Percentiles rank a stretch among this genome's conserved stretches.
These are phyloP conservation scores for Tetrax tetrax DNA, from an alignment of 2,113 vertebrate species.

Conservation along the genomic window DNA sequence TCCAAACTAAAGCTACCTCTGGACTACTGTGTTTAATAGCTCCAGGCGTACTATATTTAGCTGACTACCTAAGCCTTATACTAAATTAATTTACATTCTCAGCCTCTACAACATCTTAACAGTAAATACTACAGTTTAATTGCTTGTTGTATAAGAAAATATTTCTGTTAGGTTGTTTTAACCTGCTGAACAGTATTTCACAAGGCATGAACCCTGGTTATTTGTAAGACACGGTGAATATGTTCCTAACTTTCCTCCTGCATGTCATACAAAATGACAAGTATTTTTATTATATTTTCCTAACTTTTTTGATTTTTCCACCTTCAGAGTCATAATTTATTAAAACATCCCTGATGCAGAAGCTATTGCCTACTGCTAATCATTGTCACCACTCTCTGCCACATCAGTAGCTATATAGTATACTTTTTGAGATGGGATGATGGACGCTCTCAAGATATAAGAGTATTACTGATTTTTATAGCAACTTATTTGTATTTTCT, in stretches of 20 bases:
- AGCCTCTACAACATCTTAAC: not conserved
- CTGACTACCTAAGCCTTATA: not conserved
- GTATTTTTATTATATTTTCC: not conserved
- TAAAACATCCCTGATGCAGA: not conserved
- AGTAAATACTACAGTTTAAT: not conserved
- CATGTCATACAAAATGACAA: not conserved
- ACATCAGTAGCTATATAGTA: not conserved
- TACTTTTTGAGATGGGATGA: not conserved
- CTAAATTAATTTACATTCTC: not conserved
- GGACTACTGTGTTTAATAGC: not conserved
- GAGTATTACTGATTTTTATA: not conserved
- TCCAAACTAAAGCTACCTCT: not conserved
- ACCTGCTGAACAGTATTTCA: not conserved
- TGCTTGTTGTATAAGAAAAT: not conserved
- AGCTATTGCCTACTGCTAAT: not conserved
- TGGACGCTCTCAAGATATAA: not conserved
- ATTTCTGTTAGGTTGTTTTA: not conserved
- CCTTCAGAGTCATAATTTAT: not conserved
- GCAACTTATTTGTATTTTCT: not conserved
- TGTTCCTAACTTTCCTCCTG: not conserved
- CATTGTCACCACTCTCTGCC: not conserved
- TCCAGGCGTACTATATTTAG: not conserved
- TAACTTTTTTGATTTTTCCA: not conserved
- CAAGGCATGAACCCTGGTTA: not conserved
- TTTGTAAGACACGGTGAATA: not conserved